Conservation (phyloP, 1,140 invertebrate genomes). For the Hermatobates lingyangjiaoensis region DNA sequence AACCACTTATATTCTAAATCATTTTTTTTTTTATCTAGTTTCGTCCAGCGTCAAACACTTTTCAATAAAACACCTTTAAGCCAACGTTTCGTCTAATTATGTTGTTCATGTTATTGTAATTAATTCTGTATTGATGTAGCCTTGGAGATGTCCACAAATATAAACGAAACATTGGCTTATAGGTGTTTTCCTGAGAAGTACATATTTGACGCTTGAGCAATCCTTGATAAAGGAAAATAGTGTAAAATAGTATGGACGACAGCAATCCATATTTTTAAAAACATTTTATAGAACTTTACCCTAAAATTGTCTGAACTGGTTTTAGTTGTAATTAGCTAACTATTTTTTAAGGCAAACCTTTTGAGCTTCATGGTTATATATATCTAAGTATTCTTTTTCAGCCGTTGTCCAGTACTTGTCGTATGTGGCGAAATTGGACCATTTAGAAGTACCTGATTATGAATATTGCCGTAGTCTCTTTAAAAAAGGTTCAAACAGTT, state of each 20-base stretch:
- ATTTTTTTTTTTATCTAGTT: no score
- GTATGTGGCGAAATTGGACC: conserved; percentile 45
- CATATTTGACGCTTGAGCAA: no score
- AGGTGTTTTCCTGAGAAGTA: no score
- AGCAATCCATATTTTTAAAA: conserved; percentile 52
- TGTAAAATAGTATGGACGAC: conserved; percentile 26
- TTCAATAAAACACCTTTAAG: no score
- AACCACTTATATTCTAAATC: no score
- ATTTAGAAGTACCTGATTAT: conserved; percentile 56
- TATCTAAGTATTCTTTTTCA: conserved; percentile 22
- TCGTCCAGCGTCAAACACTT: no score
- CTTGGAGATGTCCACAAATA: no score
- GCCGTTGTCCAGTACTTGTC: conserved; percentile 40
- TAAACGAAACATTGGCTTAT: no score
- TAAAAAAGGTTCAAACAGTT: conserved; percentile 21
- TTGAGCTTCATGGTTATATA: background rate
- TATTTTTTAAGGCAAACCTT: background rate
- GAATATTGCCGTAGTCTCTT: conserved; percentile 45
- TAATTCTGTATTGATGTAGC: no score
- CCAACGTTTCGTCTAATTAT: no score
- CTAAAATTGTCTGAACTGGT: background rate
- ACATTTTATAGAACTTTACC: conserved; percentile 25
- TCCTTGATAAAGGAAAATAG: background rate
- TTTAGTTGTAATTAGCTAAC: background rate
- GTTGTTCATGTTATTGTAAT: no score